Conservation (phyloP, 2,888 invertebrate genomes). For the Drosophila testacea region DNA sequence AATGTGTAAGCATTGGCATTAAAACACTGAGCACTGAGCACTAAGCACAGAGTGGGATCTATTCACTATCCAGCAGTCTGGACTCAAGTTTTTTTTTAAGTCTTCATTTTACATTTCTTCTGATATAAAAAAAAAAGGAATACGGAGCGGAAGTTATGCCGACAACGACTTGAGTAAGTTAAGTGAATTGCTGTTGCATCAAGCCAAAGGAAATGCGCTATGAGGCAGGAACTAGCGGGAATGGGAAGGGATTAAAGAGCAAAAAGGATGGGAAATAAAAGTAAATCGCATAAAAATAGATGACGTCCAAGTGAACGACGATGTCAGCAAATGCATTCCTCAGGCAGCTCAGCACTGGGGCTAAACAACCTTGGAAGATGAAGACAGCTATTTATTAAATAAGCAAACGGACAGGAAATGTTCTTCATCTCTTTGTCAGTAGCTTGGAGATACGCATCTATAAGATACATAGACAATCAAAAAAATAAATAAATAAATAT, state of each 20-base stretch:
- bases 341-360: conserved; percentile 38
- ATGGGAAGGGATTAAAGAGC: conserved; percentile 59
- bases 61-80: conserved; percentile 14
- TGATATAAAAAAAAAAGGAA: conserved; percentile 16
- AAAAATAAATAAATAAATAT: not conserved
- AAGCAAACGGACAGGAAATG: conserved; percentile 15
- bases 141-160: conserved; percentile 72
- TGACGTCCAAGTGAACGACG: conserved; percentile 49
- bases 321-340: conserved; percentile 50
- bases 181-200: conserved; percentile 76
- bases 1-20: conserved; percentile 76
- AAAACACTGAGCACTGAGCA: conserved; percentile 68
- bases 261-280: conserved; percentile 31
- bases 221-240: conserved; percentile 5
- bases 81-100: conserved; percentile 43
- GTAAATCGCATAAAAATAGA: conserved; percentile 49
- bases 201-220: conserved; percentile 57
- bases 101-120: conserved; percentile 2
- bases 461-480: not conserved
- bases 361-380: conserved; percentile 13
- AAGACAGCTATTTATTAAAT: conserved; percentile 54
- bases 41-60: conserved; percentile 33
- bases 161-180: conserved; percentile 81
- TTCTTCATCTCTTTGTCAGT: no score
- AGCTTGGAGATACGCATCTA: not conserved